Percentiles rank a stretch among this genome's conserved stretches.
Conservation (phyloP, 2,797 vertebrate species). For the Sus cebifrons region DNA sequence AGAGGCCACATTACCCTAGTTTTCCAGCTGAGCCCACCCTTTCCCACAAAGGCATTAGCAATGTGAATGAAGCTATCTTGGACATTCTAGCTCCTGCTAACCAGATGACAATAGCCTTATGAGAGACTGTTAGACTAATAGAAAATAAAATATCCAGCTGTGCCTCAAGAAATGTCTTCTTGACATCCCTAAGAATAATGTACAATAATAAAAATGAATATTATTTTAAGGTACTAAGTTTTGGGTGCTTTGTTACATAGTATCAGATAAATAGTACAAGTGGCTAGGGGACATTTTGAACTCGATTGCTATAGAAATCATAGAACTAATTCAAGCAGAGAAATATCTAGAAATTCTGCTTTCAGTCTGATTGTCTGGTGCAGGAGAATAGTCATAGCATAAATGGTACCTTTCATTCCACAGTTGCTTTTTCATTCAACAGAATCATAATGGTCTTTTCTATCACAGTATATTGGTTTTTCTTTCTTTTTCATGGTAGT, state of each 20-base stretch:
- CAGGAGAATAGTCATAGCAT: background rate
- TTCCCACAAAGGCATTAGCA: background rate
- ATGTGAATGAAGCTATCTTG: background rate
- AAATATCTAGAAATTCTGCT: background rate
- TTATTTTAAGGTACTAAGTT: background rate
- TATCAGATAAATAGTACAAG: background rate
- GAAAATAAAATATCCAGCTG: background rate
- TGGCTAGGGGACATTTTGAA: background rate
- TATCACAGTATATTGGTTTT: background rate
- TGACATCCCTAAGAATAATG: background rate
- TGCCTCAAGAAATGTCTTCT: background rate
- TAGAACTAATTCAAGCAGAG: background rate
- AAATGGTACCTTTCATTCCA: background rate
- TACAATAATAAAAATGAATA: slow-evolving; percentile 2
- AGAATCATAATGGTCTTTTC: background rate
- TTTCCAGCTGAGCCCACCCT: background rate
- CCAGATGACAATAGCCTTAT: background rate
- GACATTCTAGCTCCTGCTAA: background rate
- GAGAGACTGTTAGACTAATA: background rate
- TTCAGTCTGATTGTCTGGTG: background rate
- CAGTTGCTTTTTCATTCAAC: background rate
- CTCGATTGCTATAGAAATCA: background rate
- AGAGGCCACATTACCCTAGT: background rate
- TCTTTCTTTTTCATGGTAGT: background rate
- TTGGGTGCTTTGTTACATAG: background rate